Conservation (phyloP, 2,888 invertebrate genomes). For the Therioaphis trifolii region DNA sequence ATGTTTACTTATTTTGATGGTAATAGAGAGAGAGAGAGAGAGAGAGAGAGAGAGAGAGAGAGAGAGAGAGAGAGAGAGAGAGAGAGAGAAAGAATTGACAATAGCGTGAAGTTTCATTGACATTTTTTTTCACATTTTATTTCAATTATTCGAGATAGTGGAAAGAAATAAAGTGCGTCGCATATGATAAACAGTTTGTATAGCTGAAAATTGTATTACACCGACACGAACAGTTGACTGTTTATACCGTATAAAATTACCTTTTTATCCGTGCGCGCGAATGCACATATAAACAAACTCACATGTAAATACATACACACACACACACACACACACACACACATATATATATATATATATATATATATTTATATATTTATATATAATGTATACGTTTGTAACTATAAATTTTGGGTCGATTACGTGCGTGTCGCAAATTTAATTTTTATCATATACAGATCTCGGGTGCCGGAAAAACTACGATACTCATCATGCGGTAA, state of each 20-base stretch:
- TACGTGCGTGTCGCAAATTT: constrained; percentile 8
- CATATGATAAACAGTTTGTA: constrained; percentile 20
- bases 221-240: not conserved
- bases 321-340: too few relatives aligned
- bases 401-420: too few relatives aligned
- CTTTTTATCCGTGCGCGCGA: not conserved
- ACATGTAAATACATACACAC: not conserved
- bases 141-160: constrained; percentile 29
- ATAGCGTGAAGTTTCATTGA: not conserved
- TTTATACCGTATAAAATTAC: constrained; percentile 1
- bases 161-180: not conserved
- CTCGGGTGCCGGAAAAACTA: not conserved
- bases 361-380: too few relatives aligned
- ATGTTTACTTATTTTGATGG: constrained; percentile 14
- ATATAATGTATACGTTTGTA: too few relatives aligned
- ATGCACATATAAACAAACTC: too few relatives aligned
- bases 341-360: too few relatives aligned
- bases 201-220: constrained; percentile 19
- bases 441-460: constrained; percentile 15
- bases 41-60: too few relatives aligned
- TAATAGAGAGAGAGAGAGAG: not conserved
- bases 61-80: too few relatives aligned
- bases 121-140: not conserved
- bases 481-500: not conserved
- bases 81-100: not conserved